Percentiles rank a stretch among this genome's conserved stretches.
phyloP scores from a whole-genome alignment of 2,888 invertebrate genomes.

The Pristionchus arcanus region DNA sequence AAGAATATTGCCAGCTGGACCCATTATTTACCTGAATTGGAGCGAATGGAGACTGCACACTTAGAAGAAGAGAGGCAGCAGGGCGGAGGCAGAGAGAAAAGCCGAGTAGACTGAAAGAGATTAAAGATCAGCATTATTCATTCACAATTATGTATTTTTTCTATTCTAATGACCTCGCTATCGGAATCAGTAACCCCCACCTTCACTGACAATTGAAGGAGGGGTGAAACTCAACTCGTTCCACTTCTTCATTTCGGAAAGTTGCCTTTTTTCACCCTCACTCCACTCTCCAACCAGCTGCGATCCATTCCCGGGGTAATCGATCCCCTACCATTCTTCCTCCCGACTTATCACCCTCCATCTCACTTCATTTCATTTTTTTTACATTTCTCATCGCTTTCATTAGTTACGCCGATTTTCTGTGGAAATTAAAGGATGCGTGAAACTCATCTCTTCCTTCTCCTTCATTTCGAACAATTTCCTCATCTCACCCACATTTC shows the following conservation, averaged over 20 bases:
- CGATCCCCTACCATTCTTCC: not conserved
- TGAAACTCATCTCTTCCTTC: not conserved
- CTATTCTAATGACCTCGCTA: not conserved
- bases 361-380: too few relatives aligned
- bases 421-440: not conserved
- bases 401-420: not conserved
- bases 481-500: too few relatives aligned
- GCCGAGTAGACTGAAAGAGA: not conserved
- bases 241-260: not conserved
- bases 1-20: too few relatives aligned
- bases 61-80: not conserved
- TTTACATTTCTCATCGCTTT: too few relatives aligned
- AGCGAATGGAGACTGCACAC: not conserved
- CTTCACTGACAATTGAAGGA: not conserved
- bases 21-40: not conserved
- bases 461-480: too few relatives aligned
- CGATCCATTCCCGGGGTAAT: not conserved
- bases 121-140: not conserved
- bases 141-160: not conserved
- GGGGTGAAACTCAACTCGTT: not conserved
- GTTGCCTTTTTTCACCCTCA: too few relatives aligned
- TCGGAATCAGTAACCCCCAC: not conserved
- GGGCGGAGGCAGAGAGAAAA: not conserved
- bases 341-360: constrained; percentile 3
- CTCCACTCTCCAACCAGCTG: too few relatives aligned